These are phyloP conservation scores for Dyspetes luteomarginatus DNA, from an alignment of 2,888 invertebrate genomes.

Conservation along the genomic window DNA sequence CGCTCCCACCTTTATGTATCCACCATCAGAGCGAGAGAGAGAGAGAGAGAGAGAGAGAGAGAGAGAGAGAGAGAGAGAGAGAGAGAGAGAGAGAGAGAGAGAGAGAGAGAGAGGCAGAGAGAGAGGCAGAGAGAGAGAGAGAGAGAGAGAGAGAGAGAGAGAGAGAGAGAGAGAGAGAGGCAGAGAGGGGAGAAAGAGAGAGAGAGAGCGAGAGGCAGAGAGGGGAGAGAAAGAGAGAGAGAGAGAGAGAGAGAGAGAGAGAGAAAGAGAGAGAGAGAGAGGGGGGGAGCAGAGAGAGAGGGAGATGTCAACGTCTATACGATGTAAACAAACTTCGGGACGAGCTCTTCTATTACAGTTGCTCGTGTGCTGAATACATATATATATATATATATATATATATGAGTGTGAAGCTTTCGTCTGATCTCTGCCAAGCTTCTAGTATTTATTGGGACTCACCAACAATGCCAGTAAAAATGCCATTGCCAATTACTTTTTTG, in stretches of 20 bases:
- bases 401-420: slow-evolving; percentile 35
- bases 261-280: slow-evolving; percentile 28
- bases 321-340: slow-evolving; percentile 63
- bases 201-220: slow-evolving; percentile 12
- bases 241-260: not conserved
- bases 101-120: slow-evolving; percentile 8
- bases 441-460: not conserved
- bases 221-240: slow-evolving; percentile 17
- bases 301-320: slow-evolving; percentile 56
- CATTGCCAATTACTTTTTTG: not conserved
- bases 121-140: not conserved
- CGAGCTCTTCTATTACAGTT: slow-evolving; percentile 51
- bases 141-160: slow-evolving; percentile 31
- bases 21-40: not conserved
- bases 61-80: slow-evolving; percentile 33
- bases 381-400: not conserved
- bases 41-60: not conserved
- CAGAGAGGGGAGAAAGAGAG: slow-evolving; percentile 1
- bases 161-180: slow-evolving; percentile 4
- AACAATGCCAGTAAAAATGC: not conserved
- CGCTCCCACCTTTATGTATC: not conserved
- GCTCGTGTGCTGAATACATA: slow-evolving; percentile 13
- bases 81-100: slow-evolving; percentile 11
- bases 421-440: slow-evolving; percentile 31
- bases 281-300: slow-evolving; percentile 8